Evolutionary conservation across 2,113 vertebrate genomes (phyloP).

Genomic region (Campylomormyrus tamandua): DNA sequence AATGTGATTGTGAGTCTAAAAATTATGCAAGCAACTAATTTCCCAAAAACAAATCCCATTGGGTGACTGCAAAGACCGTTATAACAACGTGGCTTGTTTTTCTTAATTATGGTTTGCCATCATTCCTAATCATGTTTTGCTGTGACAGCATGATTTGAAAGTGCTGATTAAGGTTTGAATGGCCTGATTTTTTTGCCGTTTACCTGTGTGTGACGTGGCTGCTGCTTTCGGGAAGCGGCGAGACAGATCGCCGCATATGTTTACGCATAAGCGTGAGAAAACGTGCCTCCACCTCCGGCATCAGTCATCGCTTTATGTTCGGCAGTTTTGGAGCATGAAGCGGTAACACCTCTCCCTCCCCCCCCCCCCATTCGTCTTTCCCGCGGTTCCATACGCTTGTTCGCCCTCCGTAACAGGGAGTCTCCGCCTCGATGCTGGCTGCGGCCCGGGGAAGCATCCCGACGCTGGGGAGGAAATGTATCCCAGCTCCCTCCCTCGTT

Average conservation of each 20-base stretch:
- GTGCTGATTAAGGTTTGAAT: background rate
- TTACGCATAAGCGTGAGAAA: background rate
- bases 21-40: background rate
- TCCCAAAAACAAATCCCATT: background rate
- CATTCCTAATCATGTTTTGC: background rate
- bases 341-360: background rate
- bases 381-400: background rate
- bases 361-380: background rate
- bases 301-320: slow-evolving; percentile 19
- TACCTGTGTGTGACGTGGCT: background rate
- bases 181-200: background rate
- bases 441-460: background rate
- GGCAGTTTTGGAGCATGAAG: slow-evolving; percentile 8
- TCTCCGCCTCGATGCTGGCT: no score
- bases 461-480: background rate
- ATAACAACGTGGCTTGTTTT: background rate
- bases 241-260: background rate
- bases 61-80: background rate
- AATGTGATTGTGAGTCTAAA: background rate
- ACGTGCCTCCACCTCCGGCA: slow-evolving; percentile 2
- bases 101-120: background rate
- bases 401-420: background rate
- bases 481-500: background rate
- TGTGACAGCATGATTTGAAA: background rate
- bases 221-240: background rate